Percentiles rank a stretch among this genome's conserved stretches.
Conservation (phyloP, 2,888 invertebrate genomes). For the Apamea anceps region DNA sequence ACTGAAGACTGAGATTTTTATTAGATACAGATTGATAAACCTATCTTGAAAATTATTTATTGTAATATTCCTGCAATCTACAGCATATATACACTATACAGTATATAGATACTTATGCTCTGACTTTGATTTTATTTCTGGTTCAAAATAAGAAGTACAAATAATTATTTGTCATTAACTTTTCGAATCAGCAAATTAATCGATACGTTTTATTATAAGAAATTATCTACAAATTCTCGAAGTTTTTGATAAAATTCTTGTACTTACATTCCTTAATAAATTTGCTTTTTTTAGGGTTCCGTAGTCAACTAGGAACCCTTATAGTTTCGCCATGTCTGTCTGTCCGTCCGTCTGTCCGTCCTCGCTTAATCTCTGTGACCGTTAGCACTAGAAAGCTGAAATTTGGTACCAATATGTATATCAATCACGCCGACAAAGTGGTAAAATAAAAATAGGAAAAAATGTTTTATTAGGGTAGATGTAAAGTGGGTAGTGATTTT, state of each 20-base stretch:
- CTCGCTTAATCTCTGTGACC: too few species aligned
- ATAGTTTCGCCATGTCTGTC: too few species aligned
- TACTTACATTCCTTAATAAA: neutral
- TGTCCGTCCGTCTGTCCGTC: too few species aligned
- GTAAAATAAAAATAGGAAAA: too few species aligned
- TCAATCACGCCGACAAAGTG: too few species aligned
- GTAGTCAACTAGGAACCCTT: too few species aligned
- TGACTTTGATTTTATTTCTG: neutral
- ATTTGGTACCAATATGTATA: too few species aligned
- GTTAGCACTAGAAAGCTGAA: too few species aligned
- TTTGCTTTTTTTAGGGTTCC: too few species aligned
- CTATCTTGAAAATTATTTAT: neutral
- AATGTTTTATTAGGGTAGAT: too few species aligned
- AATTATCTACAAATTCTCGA: slow-evolving; percentile 26
- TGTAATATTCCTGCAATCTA: neutral
- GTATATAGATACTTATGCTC: neutral
- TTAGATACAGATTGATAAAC: too few species aligned
- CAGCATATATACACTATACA: neutral
- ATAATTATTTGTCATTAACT: slow-evolving; percentile 5
- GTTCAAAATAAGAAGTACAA: slow-evolving; percentile 25
- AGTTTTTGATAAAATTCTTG: neutral
- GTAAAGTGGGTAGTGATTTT: too few species aligned
- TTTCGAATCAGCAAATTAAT: slow-evolving; percentile 29
- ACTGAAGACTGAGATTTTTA: neutral
- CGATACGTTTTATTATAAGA: slow-evolving; percentile 1